Evolutionary conservation across 1,140 invertebrate genomes (phyloP).

Genomic region (Ectropis grisescens): DNA sequence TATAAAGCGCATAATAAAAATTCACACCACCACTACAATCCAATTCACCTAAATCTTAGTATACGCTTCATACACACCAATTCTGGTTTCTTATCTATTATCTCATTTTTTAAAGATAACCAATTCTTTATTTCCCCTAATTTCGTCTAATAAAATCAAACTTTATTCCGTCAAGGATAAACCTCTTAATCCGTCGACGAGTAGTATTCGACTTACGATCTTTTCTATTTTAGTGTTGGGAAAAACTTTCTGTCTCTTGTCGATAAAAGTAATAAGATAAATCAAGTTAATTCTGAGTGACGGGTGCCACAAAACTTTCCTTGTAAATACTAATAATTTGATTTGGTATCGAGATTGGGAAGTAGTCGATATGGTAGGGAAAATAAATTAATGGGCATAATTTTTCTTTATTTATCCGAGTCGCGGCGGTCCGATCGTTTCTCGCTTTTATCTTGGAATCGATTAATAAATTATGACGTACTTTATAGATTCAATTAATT

Average conservation of each 20-base stretch:
- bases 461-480: no score
- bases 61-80: no score
- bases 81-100: constrained; percentile 37
- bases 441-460: no score
- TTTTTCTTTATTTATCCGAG: background rate
- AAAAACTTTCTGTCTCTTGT: constrained; percentile 22
- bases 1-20: no score
- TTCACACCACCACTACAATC: no score
- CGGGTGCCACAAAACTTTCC: constrained; percentile 17
- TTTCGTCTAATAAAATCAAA: background rate
- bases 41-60: no score
- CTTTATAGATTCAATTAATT: no score
- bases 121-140: constrained; percentile 10
- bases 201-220: constrained; percentile 9
- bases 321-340: constrained; percentile 35
- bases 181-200: constrained; percentile 6
- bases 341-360: constrained; percentile 16
- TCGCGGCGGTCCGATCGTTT: no score
- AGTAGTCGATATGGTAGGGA: constrained; percentile 15
- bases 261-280: constrained; percentile 46
- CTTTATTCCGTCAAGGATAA: constrained; percentile 4
- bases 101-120: constrained; percentile 50
- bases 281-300: constrained; percentile 26
- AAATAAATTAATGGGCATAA: constrained; percentile 10
- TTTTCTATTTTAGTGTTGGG: constrained; percentile 7